Percentiles rank a stretch among this genome's conserved stretches.
These are phyloP conservation scores for Spinus olivaceus DNA, from an alignment of 2,797 vertebrate species.

Conservation along the genomic window DNA sequence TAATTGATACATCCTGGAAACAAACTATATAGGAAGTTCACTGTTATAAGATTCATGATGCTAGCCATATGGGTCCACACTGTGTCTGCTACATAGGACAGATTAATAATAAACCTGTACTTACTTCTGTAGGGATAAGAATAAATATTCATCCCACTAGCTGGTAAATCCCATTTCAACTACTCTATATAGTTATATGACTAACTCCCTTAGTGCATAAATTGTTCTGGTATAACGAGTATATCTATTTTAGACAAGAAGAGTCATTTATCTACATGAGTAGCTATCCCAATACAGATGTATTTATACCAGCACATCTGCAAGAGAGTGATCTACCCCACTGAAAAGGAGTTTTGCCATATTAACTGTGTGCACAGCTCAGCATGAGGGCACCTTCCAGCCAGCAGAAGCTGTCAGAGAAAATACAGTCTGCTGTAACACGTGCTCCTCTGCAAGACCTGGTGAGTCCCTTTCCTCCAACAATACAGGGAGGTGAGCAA, in stretches of 20 bases:
- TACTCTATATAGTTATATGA: background rate
- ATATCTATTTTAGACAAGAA: background rate
- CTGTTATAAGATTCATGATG: background rate
- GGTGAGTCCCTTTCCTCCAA: background rate
- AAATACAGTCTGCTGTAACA: background rate
- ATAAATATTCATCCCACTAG: background rate
- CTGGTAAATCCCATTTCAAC: background rate
- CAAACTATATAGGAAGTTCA: background rate
- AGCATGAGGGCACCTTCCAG: background rate
- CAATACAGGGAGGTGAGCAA: background rate
- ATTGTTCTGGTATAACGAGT: background rate
- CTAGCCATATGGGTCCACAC: background rate
- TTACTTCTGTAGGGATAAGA: background rate
- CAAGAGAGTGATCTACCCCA: background rate
- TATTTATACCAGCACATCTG: background rate
- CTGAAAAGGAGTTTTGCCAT: background rate
- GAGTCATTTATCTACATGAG: background rate
- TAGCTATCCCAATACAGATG: background rate
- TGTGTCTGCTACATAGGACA: background rate
- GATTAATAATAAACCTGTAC: background rate
- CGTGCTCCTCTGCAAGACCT: accelerated
- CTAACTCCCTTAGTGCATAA: background rate
- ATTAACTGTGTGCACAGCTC: background rate
- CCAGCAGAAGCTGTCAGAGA: background rate
- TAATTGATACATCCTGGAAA: background rate